Conservation (phyloP, 2,113 vertebrate genomes). For the Oplegnathus fasciatus region DNA sequence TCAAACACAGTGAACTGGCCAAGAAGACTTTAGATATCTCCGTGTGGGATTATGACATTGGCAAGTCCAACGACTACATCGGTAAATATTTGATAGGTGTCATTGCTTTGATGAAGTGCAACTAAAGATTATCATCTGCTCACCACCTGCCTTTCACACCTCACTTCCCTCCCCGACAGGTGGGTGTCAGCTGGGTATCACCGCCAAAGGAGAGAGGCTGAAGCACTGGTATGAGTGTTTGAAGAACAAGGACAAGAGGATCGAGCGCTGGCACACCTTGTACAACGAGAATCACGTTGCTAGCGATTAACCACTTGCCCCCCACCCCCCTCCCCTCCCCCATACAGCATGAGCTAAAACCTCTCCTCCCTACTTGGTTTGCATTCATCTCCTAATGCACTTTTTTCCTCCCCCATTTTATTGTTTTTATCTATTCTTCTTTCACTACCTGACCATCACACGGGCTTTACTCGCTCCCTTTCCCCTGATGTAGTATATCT, state of each 20-base stretch:
- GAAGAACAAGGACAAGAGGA: slow-evolving; percentile 99
- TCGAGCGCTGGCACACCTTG: slow-evolving; percentile 98
- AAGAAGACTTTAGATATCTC: slow-evolving; percentile 97
- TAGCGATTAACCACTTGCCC: slow-evolving; percentile 86
- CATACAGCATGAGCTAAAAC: slow-evolving; percentile 46
- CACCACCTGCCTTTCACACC: slow-evolving; percentile 14
- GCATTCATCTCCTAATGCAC: slow-evolving; percentile 40
- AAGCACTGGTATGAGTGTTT: slow-evolving; percentile 99
- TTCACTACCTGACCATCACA: slow-evolving; percentile 31
- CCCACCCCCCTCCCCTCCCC: rapidly evolving
- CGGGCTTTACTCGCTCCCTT: slow-evolving; percentile 17
- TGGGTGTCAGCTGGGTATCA: slow-evolving; percentile 95
- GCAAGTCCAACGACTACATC: slow-evolving; percentile 97
- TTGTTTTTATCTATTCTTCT: slow-evolving; percentile 39
- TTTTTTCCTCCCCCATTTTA: neutral
- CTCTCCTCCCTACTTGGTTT: slow-evolving; percentile 46
- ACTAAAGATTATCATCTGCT: neutral
- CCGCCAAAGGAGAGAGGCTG: slow-evolving; percentile 94
- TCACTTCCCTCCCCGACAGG: slow-evolving; percentile 66
- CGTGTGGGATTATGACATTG: slow-evolving; percentile 99
- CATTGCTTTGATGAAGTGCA: neutral
- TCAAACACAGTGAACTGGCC: slow-evolving; percentile 96
- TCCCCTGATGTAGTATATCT: slow-evolving; percentile 15
- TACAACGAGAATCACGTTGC: slow-evolving; percentile 91
- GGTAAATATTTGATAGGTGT: slow-evolving; percentile 83